These are phyloP conservation scores for Clarias magur DNA, from an alignment of 2,113 vertebrate genomes.

Conservation along the genomic window DNA sequence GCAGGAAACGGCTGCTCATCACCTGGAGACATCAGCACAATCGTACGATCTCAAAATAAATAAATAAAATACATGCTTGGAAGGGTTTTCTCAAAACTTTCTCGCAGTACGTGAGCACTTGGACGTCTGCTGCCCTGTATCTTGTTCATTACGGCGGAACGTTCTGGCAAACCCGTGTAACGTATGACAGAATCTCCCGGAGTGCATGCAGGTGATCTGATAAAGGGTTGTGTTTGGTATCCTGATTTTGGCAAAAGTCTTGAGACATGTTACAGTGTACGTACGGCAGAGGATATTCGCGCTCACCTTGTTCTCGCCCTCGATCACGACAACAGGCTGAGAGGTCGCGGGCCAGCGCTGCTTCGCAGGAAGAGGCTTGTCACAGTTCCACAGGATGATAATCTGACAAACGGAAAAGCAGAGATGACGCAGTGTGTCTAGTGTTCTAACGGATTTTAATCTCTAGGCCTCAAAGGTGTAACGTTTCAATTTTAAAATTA, in stretches of 20 bases:
- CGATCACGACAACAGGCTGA: slow-evolving; percentile 72
- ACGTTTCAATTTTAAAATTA: too few species aligned
- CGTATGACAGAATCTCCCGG: not conserved
- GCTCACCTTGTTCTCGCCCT: slow-evolving; percentile 78
- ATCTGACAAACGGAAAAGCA: slow-evolving; percentile 74
- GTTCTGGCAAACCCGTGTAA: not conserved
- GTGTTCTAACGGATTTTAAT: not conserved
- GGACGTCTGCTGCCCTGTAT: not conserved
- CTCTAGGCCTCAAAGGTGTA: not conserved
- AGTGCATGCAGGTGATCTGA: not conserved
- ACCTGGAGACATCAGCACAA: slow-evolving; percentile 73
- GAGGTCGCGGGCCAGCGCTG: slow-evolving; percentile 94
- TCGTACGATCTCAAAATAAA: not conserved
- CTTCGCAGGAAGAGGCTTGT: slow-evolving; percentile 94
- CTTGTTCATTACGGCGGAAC: not conserved
- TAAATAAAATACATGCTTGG: not conserved
- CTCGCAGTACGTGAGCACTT: not conserved
- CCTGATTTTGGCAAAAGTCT: not conserved
- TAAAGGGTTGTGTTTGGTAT: not conserved
- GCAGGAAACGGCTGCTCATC: slow-evolving; percentile 96
- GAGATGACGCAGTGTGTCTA: not conserved
- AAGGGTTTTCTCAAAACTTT: not conserved
- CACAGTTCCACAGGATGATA: slow-evolving; percentile 98
- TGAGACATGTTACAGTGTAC: not conserved
- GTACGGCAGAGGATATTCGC: not conserved